Conservation (phyloP, 2,888 invertebrate species). For the Limnephilus rhombicus region DNA sequence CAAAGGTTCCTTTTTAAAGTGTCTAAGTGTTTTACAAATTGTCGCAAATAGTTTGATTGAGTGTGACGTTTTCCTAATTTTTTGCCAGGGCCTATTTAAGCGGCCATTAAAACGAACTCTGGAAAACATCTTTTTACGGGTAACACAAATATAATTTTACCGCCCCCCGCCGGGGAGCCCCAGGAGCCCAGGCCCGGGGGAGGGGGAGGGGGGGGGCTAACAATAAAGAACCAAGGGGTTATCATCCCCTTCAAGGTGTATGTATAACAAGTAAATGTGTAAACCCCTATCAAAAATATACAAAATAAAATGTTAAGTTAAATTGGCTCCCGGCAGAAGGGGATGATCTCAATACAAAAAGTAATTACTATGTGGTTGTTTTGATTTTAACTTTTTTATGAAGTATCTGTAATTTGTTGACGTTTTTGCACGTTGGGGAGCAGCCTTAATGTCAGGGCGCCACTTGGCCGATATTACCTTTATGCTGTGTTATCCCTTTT, state of each 20-base stretch:
- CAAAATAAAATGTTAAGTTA: constrained; percentile 30
- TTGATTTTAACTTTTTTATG: neutral
- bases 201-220: constrained; percentile 51
- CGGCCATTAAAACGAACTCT: constrained; percentile 55
- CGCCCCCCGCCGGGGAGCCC: constrained; percentile 29
- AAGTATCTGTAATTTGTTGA: neutral
- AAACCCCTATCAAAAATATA: constrained; percentile 42
- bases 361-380: neutral
- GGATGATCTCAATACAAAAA: neutral
- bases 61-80: constrained; percentile 25
- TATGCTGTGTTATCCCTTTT: constrained; percentile 66
- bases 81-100: constrained; percentile 36
- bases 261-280: constrained; percentile 56
- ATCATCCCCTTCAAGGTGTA: constrained; percentile 57
- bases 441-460: constrained; percentile 64
- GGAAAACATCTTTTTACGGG: constrained; percentile 55
- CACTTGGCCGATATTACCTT: constrained; percentile 67
- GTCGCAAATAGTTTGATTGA: neutral
- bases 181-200: constrained; percentile 44
- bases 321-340: neutral
- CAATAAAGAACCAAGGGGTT: constrained; percentile 66
- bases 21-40: neutral
- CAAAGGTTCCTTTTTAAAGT: too few relatives aligned
- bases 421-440: neutral
- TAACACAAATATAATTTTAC: constrained; percentile 56